Percentiles rank a stretch among this genome's conserved stretches.
phyloP scores from a whole-genome alignment of 1,140 invertebrate genomes.

The Calephelis virginiensis region DNA sequence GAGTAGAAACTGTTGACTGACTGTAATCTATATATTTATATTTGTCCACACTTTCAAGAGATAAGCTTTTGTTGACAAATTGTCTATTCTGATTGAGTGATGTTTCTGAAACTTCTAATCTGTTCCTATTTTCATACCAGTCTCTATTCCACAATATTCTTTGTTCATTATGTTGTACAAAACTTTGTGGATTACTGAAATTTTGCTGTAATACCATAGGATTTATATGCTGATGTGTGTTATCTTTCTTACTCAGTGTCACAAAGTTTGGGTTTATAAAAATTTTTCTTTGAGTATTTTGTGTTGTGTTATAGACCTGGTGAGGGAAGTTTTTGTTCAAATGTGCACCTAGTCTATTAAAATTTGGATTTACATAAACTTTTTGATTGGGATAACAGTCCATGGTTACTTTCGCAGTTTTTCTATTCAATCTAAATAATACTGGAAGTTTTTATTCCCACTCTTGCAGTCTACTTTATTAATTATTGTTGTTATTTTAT shows the following conservation, averaged over 20 bases:
- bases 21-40: constrained; percentile 1
- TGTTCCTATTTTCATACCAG: background rate
- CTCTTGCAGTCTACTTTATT: constrained; percentile 56
- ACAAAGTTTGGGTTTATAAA: constrained; percentile 68
- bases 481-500: constrained; percentile 35
- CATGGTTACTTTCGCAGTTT: constrained; percentile 20
- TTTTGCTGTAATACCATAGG: background rate
- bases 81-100: too few relatives aligned
- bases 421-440: constrained; percentile 31
- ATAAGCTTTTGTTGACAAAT: constrained; percentile 1
- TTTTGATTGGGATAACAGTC: constrained; percentile 41
- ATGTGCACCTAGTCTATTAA: constrained; percentile 38
- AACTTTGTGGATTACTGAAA: background rate
- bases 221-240: background rate
- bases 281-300: constrained; percentile 45
- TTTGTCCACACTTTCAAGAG: background rate
- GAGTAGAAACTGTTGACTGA: background rate
- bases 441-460: constrained; percentile 64
- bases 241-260: constrained; percentile 22
- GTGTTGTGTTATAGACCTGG: background rate
- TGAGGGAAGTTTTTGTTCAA: constrained; percentile 25
- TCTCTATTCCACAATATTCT: background rate
- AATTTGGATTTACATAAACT: constrained; percentile 67
- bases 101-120: background rate
- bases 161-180: background rate